Base-by-base conservation (phyloP, 2,888 invertebrate species). In the Agapostemon virescens region DNA sequence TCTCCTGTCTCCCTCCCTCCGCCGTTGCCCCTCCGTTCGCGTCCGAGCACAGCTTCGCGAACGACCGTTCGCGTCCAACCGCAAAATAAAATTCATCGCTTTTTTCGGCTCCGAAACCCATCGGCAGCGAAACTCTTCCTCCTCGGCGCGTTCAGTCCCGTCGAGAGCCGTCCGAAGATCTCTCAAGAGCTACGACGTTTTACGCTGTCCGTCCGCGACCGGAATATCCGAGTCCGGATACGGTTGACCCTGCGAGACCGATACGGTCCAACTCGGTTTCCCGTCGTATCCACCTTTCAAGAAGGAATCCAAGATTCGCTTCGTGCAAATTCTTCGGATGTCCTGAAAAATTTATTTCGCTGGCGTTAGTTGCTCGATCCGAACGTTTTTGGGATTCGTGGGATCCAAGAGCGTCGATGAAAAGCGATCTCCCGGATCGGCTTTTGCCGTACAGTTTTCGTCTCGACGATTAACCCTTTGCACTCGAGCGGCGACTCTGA, bases 21-120 rank as follows among this genome's bases (percentile, higher is more conserved):
- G 5, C n/a, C n/a, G n/a, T n/a, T n/a, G n/a, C n/a, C n/a, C n/a
- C n/a, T n/a, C n/a, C n/a, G n/a, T n/a, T n/a, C 45, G 20, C 45
- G 36, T 49, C 38, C 66, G 13, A n/a, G n/a, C 23, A 26, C 15
- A 15, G 30, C 17, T 55, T n/a, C 36, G 20, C 73, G 70, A 71
- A 36, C 61, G 36, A 20, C 38, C 73, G 63, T 23, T 61, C 61
- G 61, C 30, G 20, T 61, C 33, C 33, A 7, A 55, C 26, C 55
- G 55, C 55, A 55, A 55, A 55, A 26, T 55, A 55, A 55, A 55
- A 55, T 55, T 17, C 17, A 6, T 55, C 17, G 17, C 17, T 55
- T 55, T 45, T 55, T 55, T 26, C 55, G 15, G 30, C 55, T 26
- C 7, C 55, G 7, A 17, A 55, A 26, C 55, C 55, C 55, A 55